Conservation (phyloP, 2,888 invertebrate species). For the Cantharis nigra region DNA sequence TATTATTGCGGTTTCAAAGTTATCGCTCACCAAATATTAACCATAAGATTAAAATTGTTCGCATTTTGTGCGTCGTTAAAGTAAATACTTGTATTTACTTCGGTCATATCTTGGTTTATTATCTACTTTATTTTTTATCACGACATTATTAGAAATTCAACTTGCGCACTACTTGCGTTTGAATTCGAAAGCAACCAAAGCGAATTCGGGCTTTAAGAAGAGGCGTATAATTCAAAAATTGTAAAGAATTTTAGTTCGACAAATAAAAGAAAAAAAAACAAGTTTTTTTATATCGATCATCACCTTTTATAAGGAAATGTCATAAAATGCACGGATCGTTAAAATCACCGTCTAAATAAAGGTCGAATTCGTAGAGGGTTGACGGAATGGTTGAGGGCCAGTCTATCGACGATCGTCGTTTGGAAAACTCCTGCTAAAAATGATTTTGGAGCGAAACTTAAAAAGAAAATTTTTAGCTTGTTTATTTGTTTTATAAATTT, state of each 20-base stretch:
- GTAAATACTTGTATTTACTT: background rate
- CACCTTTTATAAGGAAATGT: slow-evolving; percentile 47
- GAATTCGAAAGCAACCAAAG: background rate
- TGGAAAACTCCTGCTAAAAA: background rate
- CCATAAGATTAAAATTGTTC: background rate
- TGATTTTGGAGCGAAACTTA: background rate
- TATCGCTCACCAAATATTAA: background rate
- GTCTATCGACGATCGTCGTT: slow-evolving; percentile 33
- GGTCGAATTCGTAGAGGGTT: slow-evolving; percentile 36
- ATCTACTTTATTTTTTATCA: background rate
- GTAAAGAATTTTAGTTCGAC: background rate
- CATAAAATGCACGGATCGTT: slow-evolving; percentile 49
- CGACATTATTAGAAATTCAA: background rate
- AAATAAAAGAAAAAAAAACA: slow-evolving; percentile 1
- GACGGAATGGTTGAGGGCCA: slow-evolving; percentile 27
- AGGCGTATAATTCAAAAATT: background rate
- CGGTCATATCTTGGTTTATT: background rate
- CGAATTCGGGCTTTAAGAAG: background rate
- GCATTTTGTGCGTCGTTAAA: background rate
- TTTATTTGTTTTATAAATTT: slow-evolving; percentile 8
- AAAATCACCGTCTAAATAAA: slow-evolving; percentile 44
- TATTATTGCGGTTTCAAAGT: background rate
- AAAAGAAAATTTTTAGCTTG: background rate
- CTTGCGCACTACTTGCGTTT: background rate
- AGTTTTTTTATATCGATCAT: slow-evolving; percentile 41